Evolutionary conservation across 2,888 invertebrate species (phyloP).

Genomic region (Altica lythri): DNA sequence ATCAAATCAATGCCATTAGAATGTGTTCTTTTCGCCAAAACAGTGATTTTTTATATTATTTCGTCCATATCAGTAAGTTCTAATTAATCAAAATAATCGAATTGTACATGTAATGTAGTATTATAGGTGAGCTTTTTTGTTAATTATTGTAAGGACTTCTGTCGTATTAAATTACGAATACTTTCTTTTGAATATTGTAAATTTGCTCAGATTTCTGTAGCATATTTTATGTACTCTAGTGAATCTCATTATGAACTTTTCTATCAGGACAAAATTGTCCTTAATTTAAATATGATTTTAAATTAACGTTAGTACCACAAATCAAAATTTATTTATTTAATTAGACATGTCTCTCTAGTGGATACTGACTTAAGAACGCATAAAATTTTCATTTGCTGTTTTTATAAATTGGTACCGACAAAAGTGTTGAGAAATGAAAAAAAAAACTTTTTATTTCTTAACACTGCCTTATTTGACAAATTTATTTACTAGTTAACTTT

Average conservation of each 20-base stretch:
- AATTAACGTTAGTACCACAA: background rate
- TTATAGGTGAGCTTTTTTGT: slow-evolving; percentile 24
- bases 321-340: background rate
- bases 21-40: slow-evolving; percentile 34
- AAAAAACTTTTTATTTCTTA: slow-evolving; percentile 37
- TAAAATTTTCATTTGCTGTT: slow-evolving; percentile 1
- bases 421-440: slow-evolving; percentile 10
- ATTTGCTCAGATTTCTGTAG: slow-evolving; percentile 20
- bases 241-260: slow-evolving; percentile 16
- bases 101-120: slow-evolving; percentile 30
- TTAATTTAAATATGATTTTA: background rate
- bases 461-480: slow-evolving; percentile 45
- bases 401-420: slow-evolving; percentile 5
- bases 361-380: background rate
- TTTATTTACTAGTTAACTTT: slow-evolving; percentile 28
- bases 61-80: slow-evolving; percentile 45
- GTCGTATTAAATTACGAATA: slow-evolving; percentile 7
- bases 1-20: slow-evolving; percentile 31
- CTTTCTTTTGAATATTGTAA: slow-evolving; percentile 3
- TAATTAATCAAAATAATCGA: slow-evolving; percentile 36
- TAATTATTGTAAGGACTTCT: slow-evolving; percentile 19
- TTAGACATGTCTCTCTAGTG: background rate
- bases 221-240: slow-evolving; percentile 16
- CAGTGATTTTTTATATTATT: slow-evolving; percentile 39
- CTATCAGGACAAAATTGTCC: background rate